Conservation (phyloP, 2,797 vertebrate species). For the Gambusia yucatana region DNA sequence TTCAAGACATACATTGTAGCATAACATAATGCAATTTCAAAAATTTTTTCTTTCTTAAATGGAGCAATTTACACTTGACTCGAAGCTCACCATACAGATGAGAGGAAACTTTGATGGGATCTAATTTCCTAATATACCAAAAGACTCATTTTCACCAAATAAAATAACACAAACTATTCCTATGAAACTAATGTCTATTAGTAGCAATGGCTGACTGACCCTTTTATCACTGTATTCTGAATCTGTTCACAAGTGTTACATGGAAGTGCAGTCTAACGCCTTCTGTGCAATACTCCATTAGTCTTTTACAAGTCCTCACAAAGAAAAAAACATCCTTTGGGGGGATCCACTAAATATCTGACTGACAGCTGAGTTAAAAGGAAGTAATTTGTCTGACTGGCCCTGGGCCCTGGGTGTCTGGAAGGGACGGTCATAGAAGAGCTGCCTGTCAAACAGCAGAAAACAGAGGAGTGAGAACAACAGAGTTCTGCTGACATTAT, state of each 20-base stretch:
- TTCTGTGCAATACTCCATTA: slow-evolving; percentile 8
- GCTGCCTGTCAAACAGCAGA: slow-evolving; percentile 50
- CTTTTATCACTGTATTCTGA: not conserved
- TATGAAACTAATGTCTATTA: not conserved
- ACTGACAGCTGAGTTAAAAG: slow-evolving; percentile 63
- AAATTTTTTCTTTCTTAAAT: not conserved
- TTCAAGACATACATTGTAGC: not conserved
- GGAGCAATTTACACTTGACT: not conserved
- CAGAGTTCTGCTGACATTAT: slow-evolving; percentile 33
- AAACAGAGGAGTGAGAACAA: slow-evolving; percentile 25
- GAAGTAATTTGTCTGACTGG: slow-evolving; percentile 57
- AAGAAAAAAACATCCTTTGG: slow-evolving; percentile 13
- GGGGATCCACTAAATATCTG: slow-evolving; percentile 37
- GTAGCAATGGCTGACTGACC: not conserved
- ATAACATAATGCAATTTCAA: not conserved
- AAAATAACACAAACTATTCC: not conserved
- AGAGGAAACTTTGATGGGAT: not conserved
- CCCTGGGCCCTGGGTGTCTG: slow-evolving; percentile 14
- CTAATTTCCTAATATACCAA: not conserved
- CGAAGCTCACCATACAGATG: not conserved
- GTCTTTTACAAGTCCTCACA: slow-evolving; percentile 18
- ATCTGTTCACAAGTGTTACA: not conserved
- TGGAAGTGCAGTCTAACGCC: slow-evolving; percentile 9
- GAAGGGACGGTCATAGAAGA: slow-evolving; percentile 27
- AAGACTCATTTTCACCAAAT: not conserved